phyloP scores from a whole-genome alignment of 2,797 vertebrate genomes.

The Buphagus erythrorhynchus region DNA sequence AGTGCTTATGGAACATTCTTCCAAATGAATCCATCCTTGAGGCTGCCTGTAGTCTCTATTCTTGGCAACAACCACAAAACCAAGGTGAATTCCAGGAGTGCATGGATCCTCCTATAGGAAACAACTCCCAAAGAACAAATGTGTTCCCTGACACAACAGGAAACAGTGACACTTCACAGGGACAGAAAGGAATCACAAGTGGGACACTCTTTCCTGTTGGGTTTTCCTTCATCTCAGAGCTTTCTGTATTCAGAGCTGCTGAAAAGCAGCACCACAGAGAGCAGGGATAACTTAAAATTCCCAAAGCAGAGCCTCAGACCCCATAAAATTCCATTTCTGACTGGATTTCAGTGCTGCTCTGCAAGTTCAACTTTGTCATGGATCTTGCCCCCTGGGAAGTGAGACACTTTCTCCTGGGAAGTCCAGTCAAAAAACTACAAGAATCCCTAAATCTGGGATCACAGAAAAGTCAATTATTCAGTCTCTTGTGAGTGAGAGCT shows the following conservation, averaged over 20 bases:
- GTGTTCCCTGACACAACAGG: neutral
- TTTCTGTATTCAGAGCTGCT: neutral
- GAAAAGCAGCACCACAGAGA: neutral
- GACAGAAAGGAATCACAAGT: neutral
- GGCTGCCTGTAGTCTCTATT: neutral
- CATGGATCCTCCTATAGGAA: neutral
- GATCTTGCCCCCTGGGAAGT: neutral
- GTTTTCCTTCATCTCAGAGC: neutral
- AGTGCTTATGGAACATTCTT: neutral
- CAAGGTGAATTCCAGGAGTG: neutral
- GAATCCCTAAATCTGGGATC: neutral
- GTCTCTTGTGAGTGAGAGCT: neutral
- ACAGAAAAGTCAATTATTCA: neutral
- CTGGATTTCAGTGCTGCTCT: neutral
- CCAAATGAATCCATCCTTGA: neutral
- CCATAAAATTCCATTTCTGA: neutral
- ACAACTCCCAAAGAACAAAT: neutral
- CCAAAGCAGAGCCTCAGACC: neutral
- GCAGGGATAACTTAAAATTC: fast-evolving
- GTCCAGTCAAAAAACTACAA: neutral
- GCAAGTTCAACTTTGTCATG: fast-evolving
- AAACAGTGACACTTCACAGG: neutral
- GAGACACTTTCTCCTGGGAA: neutral
- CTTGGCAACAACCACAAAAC: fast-evolving
- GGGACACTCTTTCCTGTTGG: fast-evolving